Percentiles rank a stretch among this genome's conserved stretches.
Evolutionary conservation across 2,797 vertebrate genomes (phyloP).

Genomic region (Adrianichthys oophorus): DNA sequence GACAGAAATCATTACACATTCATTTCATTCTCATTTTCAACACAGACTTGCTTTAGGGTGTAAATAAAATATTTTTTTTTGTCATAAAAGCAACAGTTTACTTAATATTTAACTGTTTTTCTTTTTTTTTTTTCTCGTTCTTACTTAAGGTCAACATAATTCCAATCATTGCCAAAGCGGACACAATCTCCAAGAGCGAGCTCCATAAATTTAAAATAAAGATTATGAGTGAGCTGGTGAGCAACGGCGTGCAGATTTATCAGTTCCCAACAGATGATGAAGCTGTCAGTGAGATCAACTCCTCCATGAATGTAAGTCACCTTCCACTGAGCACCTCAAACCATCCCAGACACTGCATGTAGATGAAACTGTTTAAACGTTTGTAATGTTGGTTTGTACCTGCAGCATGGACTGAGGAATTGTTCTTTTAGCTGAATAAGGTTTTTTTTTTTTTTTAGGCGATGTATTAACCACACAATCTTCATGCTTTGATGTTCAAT

Average conservation of each 20-base stretch:
- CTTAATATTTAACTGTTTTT: background rate
- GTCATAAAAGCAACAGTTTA: too few relatives aligned
- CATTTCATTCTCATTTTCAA: too few relatives aligned
- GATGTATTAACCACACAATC: background rate
- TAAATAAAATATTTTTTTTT: too few relatives aligned
- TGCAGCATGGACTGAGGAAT: too few relatives aligned
- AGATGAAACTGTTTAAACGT: too few relatives aligned
- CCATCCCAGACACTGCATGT: too few relatives aligned
- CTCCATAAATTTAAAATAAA: constrained; percentile 99
- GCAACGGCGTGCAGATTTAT: constrained; percentile 98
- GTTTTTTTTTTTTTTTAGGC: too few relatives aligned
- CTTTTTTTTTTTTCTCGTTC: background rate
- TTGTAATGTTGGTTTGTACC: too few relatives aligned
- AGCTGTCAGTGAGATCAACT: constrained; percentile 93
- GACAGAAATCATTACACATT: background rate
- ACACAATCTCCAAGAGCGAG: constrained; percentile 98
- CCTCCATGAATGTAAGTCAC: constrained; percentile 94
- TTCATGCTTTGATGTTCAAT: constrained; percentile 16
- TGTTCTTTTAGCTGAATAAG: too few relatives aligned
- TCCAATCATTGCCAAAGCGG: constrained; percentile 97
- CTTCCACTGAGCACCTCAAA: background rate
- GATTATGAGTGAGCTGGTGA: constrained; percentile 98
- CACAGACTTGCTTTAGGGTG: too few relatives aligned
- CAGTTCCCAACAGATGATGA: constrained; percentile 98
- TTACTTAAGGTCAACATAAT: constrained; percentile 93